Evolutionary conservation across 2,797 vertebrate genomes (phyloP).

Genomic region (Selene dorsalis): DNA sequence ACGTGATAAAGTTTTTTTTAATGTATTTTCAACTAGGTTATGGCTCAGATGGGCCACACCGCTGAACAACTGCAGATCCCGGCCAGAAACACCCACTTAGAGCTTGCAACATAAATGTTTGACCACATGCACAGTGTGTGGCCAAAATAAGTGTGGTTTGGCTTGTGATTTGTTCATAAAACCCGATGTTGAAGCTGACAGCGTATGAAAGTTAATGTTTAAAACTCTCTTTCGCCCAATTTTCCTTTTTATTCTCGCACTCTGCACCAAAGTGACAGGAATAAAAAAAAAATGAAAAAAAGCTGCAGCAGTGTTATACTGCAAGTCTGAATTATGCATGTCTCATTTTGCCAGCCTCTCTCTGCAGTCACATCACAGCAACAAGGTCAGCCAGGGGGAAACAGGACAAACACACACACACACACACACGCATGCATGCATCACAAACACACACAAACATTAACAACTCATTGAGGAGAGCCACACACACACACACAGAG

Average conservation of each 20-base stretch:
- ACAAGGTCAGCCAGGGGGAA: conserved; percentile 59
- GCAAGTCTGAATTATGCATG: conserved; percentile 67
- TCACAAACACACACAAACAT: not conserved
- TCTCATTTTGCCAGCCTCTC: conserved; percentile 60
- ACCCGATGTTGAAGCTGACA: conserved; percentile 38
- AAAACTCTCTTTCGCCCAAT: conserved; percentile 31
- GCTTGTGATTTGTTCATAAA: conserved; percentile 43
- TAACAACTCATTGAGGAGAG: not conserved
- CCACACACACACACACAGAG: not conserved
- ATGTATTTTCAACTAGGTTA: conserved; percentile 21
- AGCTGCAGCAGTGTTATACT: conserved; percentile 41
- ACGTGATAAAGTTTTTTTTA: conserved; percentile 7
- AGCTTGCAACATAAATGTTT: conserved; percentile 50
- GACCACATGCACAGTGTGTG: conserved; percentile 45
- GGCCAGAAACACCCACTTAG: conserved; percentile 39
- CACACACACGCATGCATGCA: conserved; percentile 1
- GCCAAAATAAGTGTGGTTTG: conserved; percentile 44
- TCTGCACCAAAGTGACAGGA: conserved; percentile 44
- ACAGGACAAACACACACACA: conserved; percentile 26
- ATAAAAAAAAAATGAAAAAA: not conserved
- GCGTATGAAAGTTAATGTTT: conserved; percentile 37
- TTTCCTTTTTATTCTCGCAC: conserved; percentile 31
- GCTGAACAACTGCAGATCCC: not conserved
- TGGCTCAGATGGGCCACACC: conserved; percentile 18
- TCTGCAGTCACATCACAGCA: conserved; percentile 53